These are phyloP conservation scores for Lepidostoma basale DNA, from an alignment of 1,140 invertebrate species.

Conservation along the genomic window DNA sequence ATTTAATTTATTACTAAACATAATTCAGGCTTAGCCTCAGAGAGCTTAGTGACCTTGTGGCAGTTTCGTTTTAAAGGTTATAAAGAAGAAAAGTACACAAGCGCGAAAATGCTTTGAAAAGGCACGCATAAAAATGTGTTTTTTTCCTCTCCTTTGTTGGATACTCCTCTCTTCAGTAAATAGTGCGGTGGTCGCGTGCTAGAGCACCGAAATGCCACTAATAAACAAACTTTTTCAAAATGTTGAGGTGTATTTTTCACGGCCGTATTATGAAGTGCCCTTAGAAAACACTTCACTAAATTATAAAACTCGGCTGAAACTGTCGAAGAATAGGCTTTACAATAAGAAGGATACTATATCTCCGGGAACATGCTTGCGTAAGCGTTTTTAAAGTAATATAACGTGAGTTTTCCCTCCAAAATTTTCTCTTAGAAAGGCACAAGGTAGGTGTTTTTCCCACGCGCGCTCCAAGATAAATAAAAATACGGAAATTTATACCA, in stretches of 20 bases:
- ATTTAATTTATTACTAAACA: too few relatives aligned
- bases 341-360: background rate
- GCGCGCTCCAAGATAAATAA: constrained; percentile 20
- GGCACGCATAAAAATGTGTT: too few relatives aligned
- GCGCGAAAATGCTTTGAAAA: too few relatives aligned
- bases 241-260: background rate
- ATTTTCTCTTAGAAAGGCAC: background rate
- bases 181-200: too few relatives aligned
- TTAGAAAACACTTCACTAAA: constrained; percentile 11
- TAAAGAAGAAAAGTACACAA: too few relatives aligned
- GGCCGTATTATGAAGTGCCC: background rate
- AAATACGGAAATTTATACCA: constrained; percentile 27
- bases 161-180: too few relatives aligned
- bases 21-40: too few relatives aligned
- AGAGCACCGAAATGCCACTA: too few relatives aligned
- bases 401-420: background rate
- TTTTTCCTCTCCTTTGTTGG: too few relatives aligned
- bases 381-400: constrained; percentile 9
- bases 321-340: constrained; percentile 15
- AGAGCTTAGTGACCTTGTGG: too few relatives aligned
- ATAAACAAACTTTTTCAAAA: background rate
- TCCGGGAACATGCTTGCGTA: background rate
- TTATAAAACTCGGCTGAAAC: constrained; percentile 13
- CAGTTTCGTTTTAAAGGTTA: too few relatives aligned
- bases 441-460: background rate